Evolutionary conservation across 2,888 invertebrate species (phyloP).

Genomic region (Cremastinae sp.): DNA sequence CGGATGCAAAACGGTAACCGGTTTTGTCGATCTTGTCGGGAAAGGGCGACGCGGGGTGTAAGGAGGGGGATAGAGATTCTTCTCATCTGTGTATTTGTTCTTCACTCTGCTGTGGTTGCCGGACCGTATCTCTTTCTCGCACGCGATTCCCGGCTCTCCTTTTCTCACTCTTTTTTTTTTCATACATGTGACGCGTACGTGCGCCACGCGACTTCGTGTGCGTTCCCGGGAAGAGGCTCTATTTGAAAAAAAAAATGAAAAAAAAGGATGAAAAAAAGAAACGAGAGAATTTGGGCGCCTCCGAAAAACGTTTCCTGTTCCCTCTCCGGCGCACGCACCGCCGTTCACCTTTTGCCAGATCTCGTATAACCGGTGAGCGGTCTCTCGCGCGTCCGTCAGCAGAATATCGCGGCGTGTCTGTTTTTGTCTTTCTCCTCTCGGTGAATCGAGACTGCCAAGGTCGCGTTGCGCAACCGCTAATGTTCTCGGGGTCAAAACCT

Average conservation of each 20-base stretch:
- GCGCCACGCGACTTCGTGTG: conserved; percentile 47
- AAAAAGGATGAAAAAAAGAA: conserved; percentile 33
- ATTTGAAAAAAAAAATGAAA: conserved; percentile 10
- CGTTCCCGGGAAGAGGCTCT: conserved; percentile 22
- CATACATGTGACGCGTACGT: conserved; percentile 12
- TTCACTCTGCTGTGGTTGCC: conserved; percentile 50
- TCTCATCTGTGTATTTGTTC: conserved; percentile 53
- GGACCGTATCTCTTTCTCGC: conserved; percentile 27
- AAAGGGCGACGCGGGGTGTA: conserved; percentile 20
- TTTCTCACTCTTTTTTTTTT: conserved; percentile 14
- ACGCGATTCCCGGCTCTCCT: not conserved
- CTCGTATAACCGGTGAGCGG: conserved; percentile 36
- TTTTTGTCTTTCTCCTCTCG: conserved; percentile 14
- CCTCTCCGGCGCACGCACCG: conserved; percentile 27
- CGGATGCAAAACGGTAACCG: conserved; percentile 78
- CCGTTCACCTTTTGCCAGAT: conserved; percentile 20
- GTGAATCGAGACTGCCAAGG: conserved; percentile 31
- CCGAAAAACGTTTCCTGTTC: conserved; percentile 54
- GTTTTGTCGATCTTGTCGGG: conserved; percentile 68
- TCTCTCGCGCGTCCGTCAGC: not conserved
- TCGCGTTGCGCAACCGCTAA: conserved; percentile 41
- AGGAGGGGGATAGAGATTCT: conserved; percentile 44
- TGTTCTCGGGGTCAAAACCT: conserved; percentile 22
- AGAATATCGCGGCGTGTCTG: conserved; percentile 10
- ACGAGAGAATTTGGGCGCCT: conserved; percentile 39